Evolutionary conservation across 2,113 vertebrate genomes (phyloP).

Genomic region (Tichodroma muraria): DNA sequence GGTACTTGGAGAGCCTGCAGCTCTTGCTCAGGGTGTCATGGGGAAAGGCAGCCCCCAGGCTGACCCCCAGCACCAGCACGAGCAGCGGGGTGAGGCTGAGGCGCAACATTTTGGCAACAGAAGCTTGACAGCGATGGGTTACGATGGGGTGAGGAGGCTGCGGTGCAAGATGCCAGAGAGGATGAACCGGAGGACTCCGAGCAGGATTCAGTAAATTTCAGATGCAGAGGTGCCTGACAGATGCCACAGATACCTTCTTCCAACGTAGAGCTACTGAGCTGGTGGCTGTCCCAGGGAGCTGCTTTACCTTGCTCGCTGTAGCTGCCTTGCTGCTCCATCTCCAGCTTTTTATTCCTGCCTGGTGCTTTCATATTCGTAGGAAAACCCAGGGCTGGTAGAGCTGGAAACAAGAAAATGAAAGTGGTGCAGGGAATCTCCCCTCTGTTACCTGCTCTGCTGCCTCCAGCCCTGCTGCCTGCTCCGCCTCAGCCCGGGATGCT

Average conservation of each 20-base stretch:
- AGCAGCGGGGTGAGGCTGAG: not conserved
- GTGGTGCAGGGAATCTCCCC: not conserved
- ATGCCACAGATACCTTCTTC: not conserved
- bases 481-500: not conserved
- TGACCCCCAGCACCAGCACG: not conserved
- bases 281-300: accelerated
- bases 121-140: accelerated
- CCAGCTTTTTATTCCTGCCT: not conserved
- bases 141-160: not conserved
- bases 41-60: not conserved
- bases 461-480: not conserved
- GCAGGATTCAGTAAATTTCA: accelerated
- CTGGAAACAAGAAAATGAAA: slow-evolving; percentile 29
- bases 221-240: not conserved
- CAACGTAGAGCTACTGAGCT: not conserved
- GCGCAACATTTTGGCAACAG: not conserved
- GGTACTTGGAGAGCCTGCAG: slow-evolving; percentile 24
- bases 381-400: not conserved
- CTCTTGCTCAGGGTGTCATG: accelerated
- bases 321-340: not conserved
- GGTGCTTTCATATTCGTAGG: not conserved
- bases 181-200: accelerated
- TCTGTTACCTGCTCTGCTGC: not conserved
- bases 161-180: not conserved
- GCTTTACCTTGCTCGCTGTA: accelerated